Evolutionary conservation across 2,113 vertebrate genomes (phyloP).

Genomic region (Kobus ellipsiprymnus): DNA sequence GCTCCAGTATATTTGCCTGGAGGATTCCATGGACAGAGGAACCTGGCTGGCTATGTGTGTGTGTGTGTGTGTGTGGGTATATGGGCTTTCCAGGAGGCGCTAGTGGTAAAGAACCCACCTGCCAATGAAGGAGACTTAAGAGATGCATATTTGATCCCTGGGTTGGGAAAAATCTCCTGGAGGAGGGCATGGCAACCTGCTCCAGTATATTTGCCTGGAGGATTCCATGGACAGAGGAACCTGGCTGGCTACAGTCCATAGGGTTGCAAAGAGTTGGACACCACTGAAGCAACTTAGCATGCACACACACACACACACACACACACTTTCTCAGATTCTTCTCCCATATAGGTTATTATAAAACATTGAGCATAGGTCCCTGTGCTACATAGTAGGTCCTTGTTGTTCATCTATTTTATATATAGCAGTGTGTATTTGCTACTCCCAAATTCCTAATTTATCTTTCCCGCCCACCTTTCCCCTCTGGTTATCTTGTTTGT

Average conservation of each 20-base stretch:
- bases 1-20: not conserved
- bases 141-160: not conserved
- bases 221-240: not conserved
- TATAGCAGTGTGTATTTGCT: not conserved
- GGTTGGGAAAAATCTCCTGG: not conserved
- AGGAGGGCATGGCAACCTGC: not conserved
- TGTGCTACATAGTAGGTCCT: not conserved
- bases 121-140: not conserved
- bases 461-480: not conserved
- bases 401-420: not conserved
- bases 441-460: not conserved
- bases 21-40: not conserved
- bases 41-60: not conserved
- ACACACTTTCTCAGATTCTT: not conserved
- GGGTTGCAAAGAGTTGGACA: not conserved
- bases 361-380: not conserved
- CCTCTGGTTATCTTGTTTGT: not conserved
- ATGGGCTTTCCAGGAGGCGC: not conserved
- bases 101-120: not conserved
- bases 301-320: not conserved
- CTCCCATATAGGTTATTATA: not conserved
- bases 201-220: not conserved
- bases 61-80: not conserved
- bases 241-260: not conserved
- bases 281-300: not conserved